Conservation (phyloP, 2,888 invertebrate genomes). For the Celastrina argiolus region DNA sequence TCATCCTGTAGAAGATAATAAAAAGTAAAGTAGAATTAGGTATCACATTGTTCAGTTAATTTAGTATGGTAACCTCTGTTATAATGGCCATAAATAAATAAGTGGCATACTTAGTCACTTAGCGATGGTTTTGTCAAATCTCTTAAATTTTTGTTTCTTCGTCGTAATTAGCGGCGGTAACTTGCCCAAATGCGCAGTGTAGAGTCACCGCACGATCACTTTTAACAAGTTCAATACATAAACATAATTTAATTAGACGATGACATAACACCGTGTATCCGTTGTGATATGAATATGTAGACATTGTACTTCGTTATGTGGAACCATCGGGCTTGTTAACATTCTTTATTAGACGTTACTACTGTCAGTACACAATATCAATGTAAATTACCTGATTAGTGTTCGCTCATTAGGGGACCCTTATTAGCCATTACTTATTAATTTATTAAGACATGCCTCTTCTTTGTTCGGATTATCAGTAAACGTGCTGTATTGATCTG, state of each 20-base stretch:
- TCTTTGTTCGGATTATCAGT: background rate
- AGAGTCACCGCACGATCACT: too few relatives aligned
- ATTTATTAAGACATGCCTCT: background rate
- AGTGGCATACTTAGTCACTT: too few relatives aligned
- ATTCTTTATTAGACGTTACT: background rate
- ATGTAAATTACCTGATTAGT: background rate
- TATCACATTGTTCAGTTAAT: too few relatives aligned
- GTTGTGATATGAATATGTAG: conserved; percentile 6
- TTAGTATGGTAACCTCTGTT: too few relatives aligned
- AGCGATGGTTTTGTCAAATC: too few relatives aligned
- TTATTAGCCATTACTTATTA: background rate
- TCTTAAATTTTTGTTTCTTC: too few relatives aligned
- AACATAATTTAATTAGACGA: background rate
- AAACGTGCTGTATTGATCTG: background rate
- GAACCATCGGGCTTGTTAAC: conserved; percentile 2
- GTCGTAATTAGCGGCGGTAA: too few relatives aligned
- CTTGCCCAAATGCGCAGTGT: too few relatives aligned
- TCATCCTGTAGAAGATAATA: too few relatives aligned
- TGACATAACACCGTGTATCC: background rate
- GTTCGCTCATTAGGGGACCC: background rate
- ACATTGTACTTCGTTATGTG: background rate
- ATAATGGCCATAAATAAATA: too few relatives aligned
- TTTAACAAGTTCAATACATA: too few relatives aligned
- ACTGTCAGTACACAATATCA: background rate
- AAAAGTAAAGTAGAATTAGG: too few relatives aligned